Evolutionary conservation across 2,113 vertebrate species (phyloP), one percentile per base, ranked within the genome.

Genomic region (Geococcyx californianus): DNA sequence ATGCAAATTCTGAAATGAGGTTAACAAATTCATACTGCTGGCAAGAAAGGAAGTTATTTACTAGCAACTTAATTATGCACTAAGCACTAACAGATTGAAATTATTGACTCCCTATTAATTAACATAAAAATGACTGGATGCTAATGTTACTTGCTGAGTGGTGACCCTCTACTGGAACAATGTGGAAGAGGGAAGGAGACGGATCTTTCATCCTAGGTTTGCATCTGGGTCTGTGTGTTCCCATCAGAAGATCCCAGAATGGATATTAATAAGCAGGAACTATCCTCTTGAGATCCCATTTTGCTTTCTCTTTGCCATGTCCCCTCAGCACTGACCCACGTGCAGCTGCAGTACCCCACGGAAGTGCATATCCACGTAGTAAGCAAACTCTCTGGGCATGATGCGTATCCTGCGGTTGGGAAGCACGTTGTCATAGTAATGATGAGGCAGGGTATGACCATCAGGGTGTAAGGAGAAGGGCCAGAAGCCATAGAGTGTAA

Each of bases 401-500:
- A 4, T 13, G 11, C 85, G 87, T 2, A 73, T 0, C 1, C 26
- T 16, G 2, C 1, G 7, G 5, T 21, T 76, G 52, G 92, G 87
- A 36, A 33, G 16, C 24, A 10, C 31, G 5, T 90, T 66, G n/a
- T 94, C 83, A 4, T 49, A 94, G 82, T 87, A 94, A 51, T 94
- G 92, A 36, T 90, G 75, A 21, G 20, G 33, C 11, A 94, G 60
- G 17, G 51, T 11, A 18, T 34, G 58, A 14, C 54, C 56, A 15
- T 52, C 58, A 7, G 83, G 77, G 36, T 72, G 76, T 9, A 21
- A 16, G 10, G 36, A 34, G 19, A 93, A 93, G 9, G 86, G 86
- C 91, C 91, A 93, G 42, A 85, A 93, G 24, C 91, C 91, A 3
- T 81, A 93, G 26, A 89, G 91, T 9, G 75, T 81, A 31, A 89